Conservation (phyloP, 2,888 invertebrate genomes). For the Copidosoma aretas region DNA sequence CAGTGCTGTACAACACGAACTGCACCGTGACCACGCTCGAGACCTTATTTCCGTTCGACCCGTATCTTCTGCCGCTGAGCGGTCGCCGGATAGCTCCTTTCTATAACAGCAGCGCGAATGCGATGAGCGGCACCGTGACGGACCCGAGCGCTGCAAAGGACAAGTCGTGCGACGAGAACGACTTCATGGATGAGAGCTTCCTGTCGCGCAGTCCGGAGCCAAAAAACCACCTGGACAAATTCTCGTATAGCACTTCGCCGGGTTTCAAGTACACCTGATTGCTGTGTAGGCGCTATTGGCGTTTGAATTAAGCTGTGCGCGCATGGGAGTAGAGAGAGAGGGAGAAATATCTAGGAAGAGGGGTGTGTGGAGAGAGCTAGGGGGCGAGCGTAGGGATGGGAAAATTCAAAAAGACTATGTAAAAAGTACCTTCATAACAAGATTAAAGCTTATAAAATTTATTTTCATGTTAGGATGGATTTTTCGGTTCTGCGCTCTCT, state of each 20-base stretch:
- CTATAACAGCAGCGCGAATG: constrained; percentile 64
- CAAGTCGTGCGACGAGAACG: constrained; percentile 45
- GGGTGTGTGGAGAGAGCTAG: no score
- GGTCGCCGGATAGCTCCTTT: constrained; percentile 60
- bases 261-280: constrained; percentile 42
- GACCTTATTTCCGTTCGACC: constrained; percentile 90
- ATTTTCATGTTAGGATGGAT: constrained; percentile 26
- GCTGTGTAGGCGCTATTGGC: neutral
- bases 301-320: no score
- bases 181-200: constrained; percentile 50
- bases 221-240: constrained; percentile 42
- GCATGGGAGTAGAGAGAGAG: no score
- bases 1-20: constrained; percentile 66
- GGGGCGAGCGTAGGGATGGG: no score
- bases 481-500: neutral
- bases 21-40: constrained; percentile 66
- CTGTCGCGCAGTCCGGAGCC: constrained; percentile 39
- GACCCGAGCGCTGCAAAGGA: constrained; percentile 26
- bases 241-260: constrained; percentile 49
- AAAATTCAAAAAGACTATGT: neutral
- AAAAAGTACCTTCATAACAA: constrained; percentile 9
- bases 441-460: constrained; percentile 27
- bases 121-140: constrained; percentile 14
- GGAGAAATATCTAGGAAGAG: no score
- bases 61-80: constrained; percentile 75